A percentile compares a stretch with the other conserved stretches of the same genome.
phyloP scores from a whole-genome alignment of 1,140 invertebrate genomes.

The Magallana ariakensis region DNA sequence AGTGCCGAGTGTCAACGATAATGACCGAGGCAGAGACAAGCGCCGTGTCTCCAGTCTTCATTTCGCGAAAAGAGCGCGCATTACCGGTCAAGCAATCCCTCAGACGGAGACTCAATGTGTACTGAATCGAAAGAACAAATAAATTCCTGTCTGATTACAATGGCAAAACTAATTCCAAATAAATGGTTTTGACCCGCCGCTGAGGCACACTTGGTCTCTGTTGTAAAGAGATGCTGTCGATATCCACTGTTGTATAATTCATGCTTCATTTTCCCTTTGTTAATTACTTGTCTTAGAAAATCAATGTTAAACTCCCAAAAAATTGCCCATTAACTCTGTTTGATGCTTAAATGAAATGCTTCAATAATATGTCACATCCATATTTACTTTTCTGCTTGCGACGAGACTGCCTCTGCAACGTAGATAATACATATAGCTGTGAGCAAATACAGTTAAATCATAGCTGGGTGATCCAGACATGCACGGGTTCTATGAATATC shows the following conservation, averaged over 20 bases:
- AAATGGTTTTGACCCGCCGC: conserved; percentile 21
- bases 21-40: not conserved
- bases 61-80: not conserved
- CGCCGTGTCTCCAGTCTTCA: not conserved
- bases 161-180: conserved; percentile 1
- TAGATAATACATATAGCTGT: too few species aligned
- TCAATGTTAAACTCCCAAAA: not conserved
- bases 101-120: not conserved
- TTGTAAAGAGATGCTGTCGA: not conserved
- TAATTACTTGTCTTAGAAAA: conserved; percentile 27
- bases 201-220: not conserved
- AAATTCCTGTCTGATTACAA: not conserved
- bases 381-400: not conserved
- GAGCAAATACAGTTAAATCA: too few species aligned
- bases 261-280: not conserved
- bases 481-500: too few species aligned
- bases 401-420: too few species aligned
- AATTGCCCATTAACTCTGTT: conserved; percentile 8
- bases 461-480: too few species aligned
- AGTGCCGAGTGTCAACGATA: not conserved
- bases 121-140: conserved; percentile 36
- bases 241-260: conserved; percentile 29
- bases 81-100: not conserved
- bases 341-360: not conserved
- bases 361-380: not conserved